Base-by-base conservation (phyloP, 2,113 vertebrate genomes). In the Corythaeola cristata region DNA sequence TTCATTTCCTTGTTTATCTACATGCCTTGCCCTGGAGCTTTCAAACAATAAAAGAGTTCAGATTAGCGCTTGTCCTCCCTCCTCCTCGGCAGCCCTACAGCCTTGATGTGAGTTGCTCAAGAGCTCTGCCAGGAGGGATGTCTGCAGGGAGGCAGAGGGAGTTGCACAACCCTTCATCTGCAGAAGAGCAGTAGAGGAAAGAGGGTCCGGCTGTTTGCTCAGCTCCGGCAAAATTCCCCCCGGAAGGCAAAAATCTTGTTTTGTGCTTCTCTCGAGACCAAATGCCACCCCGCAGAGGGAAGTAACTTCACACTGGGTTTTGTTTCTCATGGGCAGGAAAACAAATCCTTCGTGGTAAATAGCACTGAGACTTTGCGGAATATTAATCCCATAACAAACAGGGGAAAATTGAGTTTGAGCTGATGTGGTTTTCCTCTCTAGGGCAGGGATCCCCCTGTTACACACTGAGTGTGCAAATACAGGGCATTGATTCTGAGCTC, bases 141-240 rank as follows among this genome's bases (percentile, higher is more conserved):
- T 32, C 44, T 6, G 17, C 76, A 23, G 9, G 35, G 66, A 52
- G 28, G 7, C 50, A 1, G 1, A 23, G 39, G 69, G 49, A 66
- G 22, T 67, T 85, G 59, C 68, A 30, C 84, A 79, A 56, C 66
- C 28, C 30, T 85, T 26, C 27, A 3, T 27, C 39, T 60, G 32
- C 66, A 0, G 0, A 28, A 49, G 72, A 68, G 62, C 27, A 14
- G 2, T 5, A 10, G 10, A 12, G 28, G 26, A 15, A 44, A 26
- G 68, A 47, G 28, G 45, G 11, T 37, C 5, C 1, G 16, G 62
- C 20, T 0, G 0, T 63, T 52, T 0, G 0, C 35, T 75, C 23
- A 5, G 62, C 28, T 76, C 15, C 62, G 32, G 28, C 63, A 74
- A 18, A 62, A 27, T 13, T 84, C 1, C 11, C 6, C 13, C 0